Base-by-base conservation (phyloP, 2,113 vertebrate genomes). In the Syngnathus scovelli region DNA sequence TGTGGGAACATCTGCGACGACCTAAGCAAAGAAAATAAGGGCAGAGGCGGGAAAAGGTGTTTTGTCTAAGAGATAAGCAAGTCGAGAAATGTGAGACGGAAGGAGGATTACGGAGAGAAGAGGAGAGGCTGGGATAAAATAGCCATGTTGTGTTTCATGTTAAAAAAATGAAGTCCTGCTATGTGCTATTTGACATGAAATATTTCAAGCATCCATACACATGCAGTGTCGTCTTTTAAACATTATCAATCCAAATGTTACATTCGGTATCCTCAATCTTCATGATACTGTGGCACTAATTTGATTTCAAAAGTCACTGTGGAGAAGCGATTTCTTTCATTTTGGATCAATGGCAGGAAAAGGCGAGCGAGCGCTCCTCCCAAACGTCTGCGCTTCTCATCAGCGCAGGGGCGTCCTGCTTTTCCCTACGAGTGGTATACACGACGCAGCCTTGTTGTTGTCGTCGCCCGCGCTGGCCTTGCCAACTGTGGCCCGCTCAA, bases 31-130 rank as follows among this genome's bases (percentile, higher is more conserved):
- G 54, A 56, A 56, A 33, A 56, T 56, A 56, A 56, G 55, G 55
- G 55, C 55, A 56, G 13, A 56, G 23, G 55, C 13, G 13, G 13
- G 2, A 56, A 56, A 56, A 56, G 12, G 54, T 63, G 67, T 67
- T 74, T 71, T 63, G 54, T 72, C n/a, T 54, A 36, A 7, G 10
- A 65, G 60, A 65, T 63, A 6, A 21, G 7, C 37, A 13, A 16
- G 6, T 36, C 21, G 5, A 7, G 23, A 56, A 56, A 56, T 33
- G 27, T 7, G 54, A 56, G 54, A 55, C 21, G 58, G 64, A 74
- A 60, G 62, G 56, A 76, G 23, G 23, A 55, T 55, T 33, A 33
- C 5, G 23, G 54, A 27, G 11, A 55, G 37, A 21, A 11, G 11
- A 70, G 54, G 44, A 60, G 9, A 18, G 15, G 41, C 7, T 15